Conservation (phyloP, 30 jellyfish, hydroid and myxozoan species). For the Cassiopea andromeda region DNA sequence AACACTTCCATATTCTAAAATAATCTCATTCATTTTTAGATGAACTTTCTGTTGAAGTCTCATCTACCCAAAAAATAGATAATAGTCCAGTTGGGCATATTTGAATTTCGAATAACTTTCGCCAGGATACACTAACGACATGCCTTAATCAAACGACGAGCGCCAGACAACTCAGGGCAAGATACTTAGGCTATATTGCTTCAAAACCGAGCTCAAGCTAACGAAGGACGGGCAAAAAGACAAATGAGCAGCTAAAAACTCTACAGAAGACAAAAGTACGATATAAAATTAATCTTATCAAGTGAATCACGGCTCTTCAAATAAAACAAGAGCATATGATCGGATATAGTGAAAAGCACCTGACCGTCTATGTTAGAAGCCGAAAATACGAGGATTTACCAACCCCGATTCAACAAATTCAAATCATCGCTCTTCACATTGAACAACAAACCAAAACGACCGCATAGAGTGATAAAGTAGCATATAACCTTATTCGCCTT, state of each 20-base stretch:
- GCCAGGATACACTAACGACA: no score
- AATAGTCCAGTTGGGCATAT: no score
- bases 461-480: not conserved
- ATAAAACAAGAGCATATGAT: not conserved
- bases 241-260: not conserved
- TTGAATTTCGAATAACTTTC: no score
- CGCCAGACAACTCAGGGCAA: no score
- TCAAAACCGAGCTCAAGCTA: not conserved
- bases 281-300: conserved; percentile 14
- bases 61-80: no score
- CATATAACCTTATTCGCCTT: conserved; percentile 55
- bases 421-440: not conserved
- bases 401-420: not conserved
- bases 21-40: no score
- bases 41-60: no score
- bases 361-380: not conserved
- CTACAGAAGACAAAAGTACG: not conserved
- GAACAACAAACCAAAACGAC: not conserved
- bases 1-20: no score
- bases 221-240: not conserved
- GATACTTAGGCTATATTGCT: not conserved
- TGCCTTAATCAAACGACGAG: no score
- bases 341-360: not conserved
- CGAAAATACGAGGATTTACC: not conserved
- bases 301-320: not conserved